Conservation (phyloP, 2,113 vertebrate genomes). For the Catagonus wagneri region DNA sequence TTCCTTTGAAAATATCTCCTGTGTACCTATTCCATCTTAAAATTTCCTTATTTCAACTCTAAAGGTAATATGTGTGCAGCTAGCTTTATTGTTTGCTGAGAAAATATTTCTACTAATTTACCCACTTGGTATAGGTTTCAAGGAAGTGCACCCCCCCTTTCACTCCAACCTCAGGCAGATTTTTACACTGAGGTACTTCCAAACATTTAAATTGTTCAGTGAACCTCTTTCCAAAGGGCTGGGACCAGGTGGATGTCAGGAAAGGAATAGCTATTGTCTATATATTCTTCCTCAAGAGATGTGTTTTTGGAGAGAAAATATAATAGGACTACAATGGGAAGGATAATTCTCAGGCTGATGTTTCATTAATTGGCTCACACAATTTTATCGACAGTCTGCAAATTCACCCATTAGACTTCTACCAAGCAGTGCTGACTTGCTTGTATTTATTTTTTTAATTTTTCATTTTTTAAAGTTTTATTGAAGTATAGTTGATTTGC, state of each 20-base stretch:
- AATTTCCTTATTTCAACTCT: background rate
- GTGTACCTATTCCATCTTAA: background rate
- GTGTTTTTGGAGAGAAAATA: constrained; percentile 81
- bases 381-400: constrained; percentile 80
- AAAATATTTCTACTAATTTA: background rate
- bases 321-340: constrained; percentile 66
- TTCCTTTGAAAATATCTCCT: background rate
- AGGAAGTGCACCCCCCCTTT: fast-evolving
- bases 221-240: background rate
- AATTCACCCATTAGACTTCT: constrained; percentile 81
- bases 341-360: constrained; percentile 76
- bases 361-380: constrained; percentile 79
- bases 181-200: background rate
- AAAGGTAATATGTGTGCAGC: background rate
- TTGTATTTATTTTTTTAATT: constrained; percentile 60
- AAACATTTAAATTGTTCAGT: background rate
- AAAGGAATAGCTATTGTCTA: constrained; percentile 66
- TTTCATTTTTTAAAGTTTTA: too few species aligned
- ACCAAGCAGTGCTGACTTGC: constrained; percentile 55
- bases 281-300: constrained; percentile 75
- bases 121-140: background rate
- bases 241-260: constrained; percentile 52
- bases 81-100: background rate
- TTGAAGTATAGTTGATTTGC: too few species aligned
- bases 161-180: background rate